Percentiles rank a stretch among this genome's conserved stretches.
These are phyloP conservation scores for Agriotes lineatus DNA, from an alignment of 2,888 invertebrate genomes.

Conservation along the genomic window DNA sequence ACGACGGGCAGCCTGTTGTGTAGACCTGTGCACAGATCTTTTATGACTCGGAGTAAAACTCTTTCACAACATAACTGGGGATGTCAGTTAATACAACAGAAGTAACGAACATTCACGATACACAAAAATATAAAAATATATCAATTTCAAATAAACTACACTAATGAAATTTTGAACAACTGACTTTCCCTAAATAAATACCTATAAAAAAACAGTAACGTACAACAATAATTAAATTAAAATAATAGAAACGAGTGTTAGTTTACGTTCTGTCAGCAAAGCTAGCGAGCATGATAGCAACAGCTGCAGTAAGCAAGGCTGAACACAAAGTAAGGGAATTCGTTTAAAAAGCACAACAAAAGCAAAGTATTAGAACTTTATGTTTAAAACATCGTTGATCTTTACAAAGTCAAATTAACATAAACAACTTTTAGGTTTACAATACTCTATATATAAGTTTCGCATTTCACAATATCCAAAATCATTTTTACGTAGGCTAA, in stretches of 20 bases:
- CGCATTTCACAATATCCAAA: constrained; percentile 5
- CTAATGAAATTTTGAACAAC: constrained; percentile 57
- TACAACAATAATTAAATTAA: constrained; percentile 56
- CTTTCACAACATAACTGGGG: constrained; percentile 47
- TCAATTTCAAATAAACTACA: constrained; percentile 56
- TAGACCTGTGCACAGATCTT: constrained; percentile 52
- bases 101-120: constrained; percentile 55
- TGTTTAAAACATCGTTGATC: neutral
- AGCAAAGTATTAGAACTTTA: constrained; percentile 3
- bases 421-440: neutral
- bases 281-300: constrained; percentile 58
- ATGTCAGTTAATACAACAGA: constrained; percentile 48
- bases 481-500: neutral
- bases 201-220: constrained; percentile 49
- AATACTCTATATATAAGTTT: neutral
- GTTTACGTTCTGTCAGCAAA: constrained; percentile 61
- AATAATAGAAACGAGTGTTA: constrained; percentile 55
- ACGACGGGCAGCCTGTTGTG: constrained; percentile 61
- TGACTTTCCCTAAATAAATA: constrained; percentile 59
- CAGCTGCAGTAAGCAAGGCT: constrained; percentile 55
- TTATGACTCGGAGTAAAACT: constrained; percentile 43
- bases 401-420: neutral
- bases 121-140: constrained; percentile 59
- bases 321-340: constrained; percentile 20
- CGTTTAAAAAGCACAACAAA: constrained; percentile 35